Percentiles rank a stretch among this genome's conserved stretches.
Evolutionary conservation across 2,113 vertebrate species (phyloP).

Genomic region (Jacana jacana): DNA sequence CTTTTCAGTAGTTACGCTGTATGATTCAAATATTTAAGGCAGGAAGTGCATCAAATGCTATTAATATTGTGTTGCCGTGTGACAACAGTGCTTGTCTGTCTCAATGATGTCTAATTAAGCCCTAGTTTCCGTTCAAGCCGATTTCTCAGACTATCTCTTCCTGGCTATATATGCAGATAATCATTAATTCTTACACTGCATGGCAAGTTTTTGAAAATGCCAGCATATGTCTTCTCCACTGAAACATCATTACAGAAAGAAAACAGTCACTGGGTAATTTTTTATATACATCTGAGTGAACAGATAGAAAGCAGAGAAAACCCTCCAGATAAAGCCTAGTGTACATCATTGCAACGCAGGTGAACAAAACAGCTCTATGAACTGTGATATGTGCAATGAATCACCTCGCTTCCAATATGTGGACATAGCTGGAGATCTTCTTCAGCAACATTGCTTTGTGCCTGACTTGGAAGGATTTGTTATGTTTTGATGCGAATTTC

Average conservation of each 20-base stretch:
- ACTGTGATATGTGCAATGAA: neutral
- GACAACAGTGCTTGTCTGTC: neutral
- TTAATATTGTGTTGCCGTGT: neutral
- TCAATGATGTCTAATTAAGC: neutral
- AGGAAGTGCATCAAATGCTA: neutral
- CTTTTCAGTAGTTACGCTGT: neutral
- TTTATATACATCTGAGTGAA: neutral
- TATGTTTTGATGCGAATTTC: neutral
- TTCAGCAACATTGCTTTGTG: neutral
- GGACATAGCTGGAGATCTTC: neutral
- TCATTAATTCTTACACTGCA: neutral
- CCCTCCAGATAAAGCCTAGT: neutral
- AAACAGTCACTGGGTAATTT: neutral
- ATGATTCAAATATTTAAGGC: neutral
- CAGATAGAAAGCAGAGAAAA: neutral
- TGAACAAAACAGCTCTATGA: neutral
- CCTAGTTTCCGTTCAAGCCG: neutral
- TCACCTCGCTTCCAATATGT: accelerated
- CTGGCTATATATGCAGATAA: neutral
- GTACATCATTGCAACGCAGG: neutral
- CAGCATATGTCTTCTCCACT: neutral
- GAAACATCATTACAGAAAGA: neutral
- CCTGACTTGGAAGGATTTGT: neutral
- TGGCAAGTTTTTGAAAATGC: neutral
- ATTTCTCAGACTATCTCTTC: neutral